These are phyloP conservation scores for Lithobates sylvaticus DNA, from an alignment of 2,797 vertebrate genomes.

Conservation along the genomic window DNA sequence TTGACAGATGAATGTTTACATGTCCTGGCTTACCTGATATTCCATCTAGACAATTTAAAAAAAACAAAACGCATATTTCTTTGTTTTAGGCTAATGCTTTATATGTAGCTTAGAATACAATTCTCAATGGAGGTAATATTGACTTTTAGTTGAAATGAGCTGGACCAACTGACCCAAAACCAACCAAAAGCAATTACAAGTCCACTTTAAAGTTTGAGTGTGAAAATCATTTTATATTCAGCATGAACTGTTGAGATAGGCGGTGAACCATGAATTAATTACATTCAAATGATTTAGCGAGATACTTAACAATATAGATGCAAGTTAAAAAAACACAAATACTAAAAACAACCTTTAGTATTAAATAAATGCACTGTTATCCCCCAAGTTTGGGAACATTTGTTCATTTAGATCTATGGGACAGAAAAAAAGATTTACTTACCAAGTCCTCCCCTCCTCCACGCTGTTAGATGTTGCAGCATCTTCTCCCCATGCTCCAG, in stretches of 20 bases:
- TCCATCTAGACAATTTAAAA: background rate
- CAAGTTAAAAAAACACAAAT: no score
- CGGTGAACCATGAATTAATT: background rate
- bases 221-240: background rate
- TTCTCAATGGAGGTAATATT: background rate
- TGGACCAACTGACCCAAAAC: background rate
- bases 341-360: no score
- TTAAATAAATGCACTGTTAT: no score
- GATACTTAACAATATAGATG: no score
- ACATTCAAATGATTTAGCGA: background rate
- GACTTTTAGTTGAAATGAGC: background rate
- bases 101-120: background rate
- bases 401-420: no score
- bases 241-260: background rate
- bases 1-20: slow-evolving; percentile 1
- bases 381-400: no score
- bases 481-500: no score
- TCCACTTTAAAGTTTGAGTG: background rate
- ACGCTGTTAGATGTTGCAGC: no score
- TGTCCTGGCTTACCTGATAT: slow-evolving; percentile 1
- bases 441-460: no score
- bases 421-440: no score
- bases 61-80: background rate
- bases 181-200: background rate
- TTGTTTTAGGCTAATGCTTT: background rate